Evolutionary conservation across 1,140 invertebrate species (phyloP).

Genomic region (Apocrypta bakeri): DNA sequence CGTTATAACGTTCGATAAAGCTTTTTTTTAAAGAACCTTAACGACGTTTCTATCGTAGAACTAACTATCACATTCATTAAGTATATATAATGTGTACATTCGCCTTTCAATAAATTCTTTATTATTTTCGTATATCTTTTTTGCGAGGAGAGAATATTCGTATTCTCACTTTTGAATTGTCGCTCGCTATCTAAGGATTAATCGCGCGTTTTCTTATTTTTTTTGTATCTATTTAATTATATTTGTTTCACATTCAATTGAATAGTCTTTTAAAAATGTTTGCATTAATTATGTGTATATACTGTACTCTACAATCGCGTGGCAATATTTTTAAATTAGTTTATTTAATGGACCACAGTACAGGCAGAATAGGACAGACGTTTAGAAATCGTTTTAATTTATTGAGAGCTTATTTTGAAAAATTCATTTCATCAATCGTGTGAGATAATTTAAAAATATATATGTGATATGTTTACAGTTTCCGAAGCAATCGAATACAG

Average conservation of each 20-base stretch:
- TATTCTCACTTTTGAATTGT: slow-evolving; percentile 38
- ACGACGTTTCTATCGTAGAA: slow-evolving; percentile 58
- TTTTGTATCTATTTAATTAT: neutral
- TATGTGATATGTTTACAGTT: slow-evolving; percentile 40
- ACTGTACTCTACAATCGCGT: slow-evolving; percentile 12
- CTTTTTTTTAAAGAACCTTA: slow-evolving; percentile 58
- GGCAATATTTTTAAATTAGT: slow-evolving; percentile 2
- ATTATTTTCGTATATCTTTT: slow-evolving; percentile 49
- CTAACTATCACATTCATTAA: slow-evolving; percentile 70
- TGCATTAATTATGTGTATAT: neutral
- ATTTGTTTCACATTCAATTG: slow-evolving; percentile 23
- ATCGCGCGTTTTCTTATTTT: neutral
- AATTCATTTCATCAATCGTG: slow-evolving; percentile 3
- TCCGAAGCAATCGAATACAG: slow-evolving; percentile 6
- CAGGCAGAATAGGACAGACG: slow-evolving; percentile 22
- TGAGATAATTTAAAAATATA: slow-evolving; percentile 17
- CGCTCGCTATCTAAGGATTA: slow-evolving; percentile 34
- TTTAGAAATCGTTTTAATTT: slow-evolving; percentile 34
- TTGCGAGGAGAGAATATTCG: neutral
- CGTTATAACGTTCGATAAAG: slow-evolving; percentile 62
- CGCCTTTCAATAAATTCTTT: slow-evolving; percentile 34
- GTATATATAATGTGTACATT: slow-evolving; percentile 57
- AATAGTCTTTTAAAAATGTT: slow-evolving; percentile 24
- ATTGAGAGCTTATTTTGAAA: neutral
- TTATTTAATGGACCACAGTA: slow-evolving; percentile 30